phyloP scores from a whole-genome alignment of 2,888 invertebrate species.

The Empis stercorea region DNA sequence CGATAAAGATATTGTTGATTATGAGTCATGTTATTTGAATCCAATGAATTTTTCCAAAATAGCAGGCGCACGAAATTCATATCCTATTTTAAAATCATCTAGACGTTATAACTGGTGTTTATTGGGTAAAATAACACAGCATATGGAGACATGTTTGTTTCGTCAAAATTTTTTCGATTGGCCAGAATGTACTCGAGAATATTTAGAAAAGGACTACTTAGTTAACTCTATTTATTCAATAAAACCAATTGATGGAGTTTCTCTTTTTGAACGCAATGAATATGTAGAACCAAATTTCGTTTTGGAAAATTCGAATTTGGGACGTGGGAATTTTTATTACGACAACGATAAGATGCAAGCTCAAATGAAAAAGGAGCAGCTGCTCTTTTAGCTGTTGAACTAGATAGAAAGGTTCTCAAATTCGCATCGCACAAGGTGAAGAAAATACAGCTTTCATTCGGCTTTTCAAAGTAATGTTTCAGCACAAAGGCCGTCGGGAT shows the following conservation, averaged over 20 bases:
- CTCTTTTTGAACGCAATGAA: slow-evolving; percentile 50
- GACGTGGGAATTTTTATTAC: slow-evolving; percentile 71
- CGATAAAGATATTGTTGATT: slow-evolving; percentile 72
- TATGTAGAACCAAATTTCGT: slow-evolving; percentile 64
- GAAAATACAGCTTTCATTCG: slow-evolving; percentile 82
- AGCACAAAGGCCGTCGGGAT: slow-evolving; percentile 62
- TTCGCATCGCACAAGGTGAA: slow-evolving; percentile 69
- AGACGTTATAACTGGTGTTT: slow-evolving; percentile 72
- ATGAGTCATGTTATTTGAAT: slow-evolving; percentile 68
- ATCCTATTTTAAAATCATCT: slow-evolving; percentile 32
- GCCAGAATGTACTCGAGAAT: slow-evolving; percentile 77
- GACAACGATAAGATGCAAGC: slow-evolving; percentile 67
- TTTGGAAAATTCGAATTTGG: slow-evolving; percentile 79
- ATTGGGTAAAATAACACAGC: slow-evolving; percentile 77
- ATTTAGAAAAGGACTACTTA: slow-evolving; percentile 51
- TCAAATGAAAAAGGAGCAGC: slow-evolving; percentile 88
- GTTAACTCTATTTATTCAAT: slow-evolving; percentile 43
- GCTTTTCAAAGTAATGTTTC: slow-evolving; percentile 67
- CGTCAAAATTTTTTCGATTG: slow-evolving; percentile 91
- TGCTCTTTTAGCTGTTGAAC: slow-evolving; percentile 76
- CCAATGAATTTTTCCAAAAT: slow-evolving; percentile 55
- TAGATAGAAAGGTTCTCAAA: slow-evolving; percentile 82
- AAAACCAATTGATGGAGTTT: slow-evolving; percentile 55
- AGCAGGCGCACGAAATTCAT: slow-evolving; percentile 46
- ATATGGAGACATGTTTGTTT: slow-evolving; percentile 87